These are phyloP conservation scores for Drosophila kuntzei DNA, from an alignment of 2,888 invertebrate genomes.

Conservation along the genomic window DNA sequence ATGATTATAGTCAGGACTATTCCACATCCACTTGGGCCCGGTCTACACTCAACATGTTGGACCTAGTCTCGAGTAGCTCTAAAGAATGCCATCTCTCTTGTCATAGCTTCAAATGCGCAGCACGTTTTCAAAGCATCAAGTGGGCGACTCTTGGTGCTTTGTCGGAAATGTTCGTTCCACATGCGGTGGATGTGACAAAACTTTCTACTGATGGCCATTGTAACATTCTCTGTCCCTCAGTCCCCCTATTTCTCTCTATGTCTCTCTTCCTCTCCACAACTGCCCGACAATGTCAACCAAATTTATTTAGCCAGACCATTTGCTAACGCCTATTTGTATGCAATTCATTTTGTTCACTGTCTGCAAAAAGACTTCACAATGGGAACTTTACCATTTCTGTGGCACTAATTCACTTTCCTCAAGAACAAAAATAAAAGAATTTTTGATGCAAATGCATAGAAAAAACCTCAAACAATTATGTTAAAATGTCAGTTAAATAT, in stretches of 20 bases:
- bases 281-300: constrained; percentile 11
- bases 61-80: constrained; percentile 30
- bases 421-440: too few species aligned
- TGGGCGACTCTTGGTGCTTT: constrained; percentile 9
- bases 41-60: constrained; percentile 15
- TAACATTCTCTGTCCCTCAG: constrained; percentile 22
- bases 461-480: too few species aligned
- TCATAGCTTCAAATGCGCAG: constrained; percentile 30
- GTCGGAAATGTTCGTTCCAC: constrained; percentile 37
- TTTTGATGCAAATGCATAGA: too few species aligned
- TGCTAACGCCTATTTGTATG: constrained; percentile 68
- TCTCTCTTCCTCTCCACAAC: neutral
- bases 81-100: constrained; percentile 1
- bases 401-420: too few species aligned
- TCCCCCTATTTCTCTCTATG: neutral
- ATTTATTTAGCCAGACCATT: constrained; percentile 36
- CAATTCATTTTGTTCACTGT: constrained; percentile 67
- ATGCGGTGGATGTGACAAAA: constrained; percentile 37
- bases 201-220: constrained; percentile 43
- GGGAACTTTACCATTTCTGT: too few species aligned
- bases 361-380: constrained; percentile 32
- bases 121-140: constrained; percentile 40
- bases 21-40: neutral
- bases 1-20: neutral
- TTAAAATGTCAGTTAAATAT: too few species aligned